Evolutionary conservation across 2,797 vertebrate genomes (phyloP).

Genomic region (Fringilla coelebs): DNA sequence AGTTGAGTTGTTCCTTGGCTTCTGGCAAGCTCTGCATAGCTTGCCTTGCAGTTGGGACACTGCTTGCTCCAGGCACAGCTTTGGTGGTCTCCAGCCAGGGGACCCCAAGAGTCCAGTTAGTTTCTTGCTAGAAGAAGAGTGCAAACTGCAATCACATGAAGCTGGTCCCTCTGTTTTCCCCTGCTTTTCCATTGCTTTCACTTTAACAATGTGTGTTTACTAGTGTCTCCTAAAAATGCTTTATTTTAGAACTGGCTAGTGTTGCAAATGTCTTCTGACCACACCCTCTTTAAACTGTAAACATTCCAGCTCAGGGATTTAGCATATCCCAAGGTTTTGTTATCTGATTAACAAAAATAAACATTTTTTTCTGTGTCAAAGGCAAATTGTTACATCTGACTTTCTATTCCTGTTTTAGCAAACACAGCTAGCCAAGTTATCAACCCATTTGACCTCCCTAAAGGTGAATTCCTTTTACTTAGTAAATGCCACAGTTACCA

Average conservation of each 20-base stretch:
- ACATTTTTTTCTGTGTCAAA: conserved; percentile 17
- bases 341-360: neutral
- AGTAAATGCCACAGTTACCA: neutral
- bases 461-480: neutral
- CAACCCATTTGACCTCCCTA: neutral
- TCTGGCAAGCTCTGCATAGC: neutral
- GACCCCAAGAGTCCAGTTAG: accelerated
- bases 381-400: conserved; percentile 15
- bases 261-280: neutral
- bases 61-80: neutral
- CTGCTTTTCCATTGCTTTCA: neutral
- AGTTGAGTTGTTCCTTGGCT: neutral
- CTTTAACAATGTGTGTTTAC: neutral
- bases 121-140: neutral
- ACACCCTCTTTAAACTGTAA: neutral
- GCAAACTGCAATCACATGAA: neutral
- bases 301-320: neutral
- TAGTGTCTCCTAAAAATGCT: neutral
- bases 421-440: neutral
- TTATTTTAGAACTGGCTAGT: neutral
- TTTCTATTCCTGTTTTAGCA: conserved; percentile 32
- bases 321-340: conserved; percentile 4
- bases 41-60: neutral
- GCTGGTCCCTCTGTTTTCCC: neutral
- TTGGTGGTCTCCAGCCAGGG: neutral